phyloP scores from a whole-genome alignment of 2,797 vertebrate genomes.

The Hemibagrus guttatus region DNA sequence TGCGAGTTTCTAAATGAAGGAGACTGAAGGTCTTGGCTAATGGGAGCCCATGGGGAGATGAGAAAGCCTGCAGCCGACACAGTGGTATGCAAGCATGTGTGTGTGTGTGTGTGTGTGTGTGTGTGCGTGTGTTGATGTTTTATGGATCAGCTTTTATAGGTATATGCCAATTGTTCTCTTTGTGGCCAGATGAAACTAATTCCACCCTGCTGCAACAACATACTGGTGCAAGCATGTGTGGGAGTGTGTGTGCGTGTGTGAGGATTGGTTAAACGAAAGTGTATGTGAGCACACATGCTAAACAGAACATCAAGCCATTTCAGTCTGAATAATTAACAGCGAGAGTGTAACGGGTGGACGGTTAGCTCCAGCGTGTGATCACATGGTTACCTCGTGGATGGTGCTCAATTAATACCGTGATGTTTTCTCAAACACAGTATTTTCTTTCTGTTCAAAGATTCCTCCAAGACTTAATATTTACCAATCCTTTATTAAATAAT shows the following conservation, averaged over 20 bases:
- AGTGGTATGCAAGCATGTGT: constrained; percentile 32
- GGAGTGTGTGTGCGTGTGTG: too few species aligned
- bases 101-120: constrained; percentile 31
- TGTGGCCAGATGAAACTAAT: constrained; percentile 37
- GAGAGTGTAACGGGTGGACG: not conserved
- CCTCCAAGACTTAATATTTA: constrained; percentile 63
- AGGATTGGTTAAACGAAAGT: constrained; percentile 8
- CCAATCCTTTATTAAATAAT: constrained; percentile 97
- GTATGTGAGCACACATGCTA: not conserved
- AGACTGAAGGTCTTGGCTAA: constrained; percentile 79
- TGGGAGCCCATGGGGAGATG: constrained; percentile 82
- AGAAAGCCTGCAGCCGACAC: constrained; percentile 67
- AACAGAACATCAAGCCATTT: not conserved
- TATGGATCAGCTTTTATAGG: constrained; percentile 46
- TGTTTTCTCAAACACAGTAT: not conserved
- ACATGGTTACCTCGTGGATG: not conserved
- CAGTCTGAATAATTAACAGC: not conserved
- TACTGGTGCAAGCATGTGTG: not conserved
- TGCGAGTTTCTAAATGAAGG: constrained; percentile 77
- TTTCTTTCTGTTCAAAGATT: not conserved
- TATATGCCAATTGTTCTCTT: constrained; percentile 39
- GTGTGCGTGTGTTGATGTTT: constrained; percentile 43
- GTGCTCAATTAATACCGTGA: not conserved
- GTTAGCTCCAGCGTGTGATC: not conserved
- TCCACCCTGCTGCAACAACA: constrained; percentile 27